Evolutionary conservation across 2,888 invertebrate genomes (phyloP).

Genomic region (Leptura quadrifasciata): DNA sequence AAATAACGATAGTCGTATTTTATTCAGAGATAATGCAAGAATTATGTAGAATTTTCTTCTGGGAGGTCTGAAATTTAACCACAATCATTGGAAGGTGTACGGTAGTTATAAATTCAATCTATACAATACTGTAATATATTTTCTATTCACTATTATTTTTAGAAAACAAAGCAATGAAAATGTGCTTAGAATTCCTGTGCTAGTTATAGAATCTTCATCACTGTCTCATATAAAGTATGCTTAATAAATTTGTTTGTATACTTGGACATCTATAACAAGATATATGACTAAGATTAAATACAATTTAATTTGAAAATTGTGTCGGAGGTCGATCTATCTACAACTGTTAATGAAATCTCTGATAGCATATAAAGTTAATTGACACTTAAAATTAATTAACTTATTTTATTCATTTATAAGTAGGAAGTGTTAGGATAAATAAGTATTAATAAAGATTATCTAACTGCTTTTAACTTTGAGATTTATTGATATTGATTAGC

Average conservation of each 20-base stretch:
- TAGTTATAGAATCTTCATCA: conserved; percentile 13
- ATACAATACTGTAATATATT: conserved; percentile 13
- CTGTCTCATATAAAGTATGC: background rate
- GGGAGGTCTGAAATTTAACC: conserved; percentile 7
- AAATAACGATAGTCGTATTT: background rate
- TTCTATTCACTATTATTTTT: conserved; percentile 29
- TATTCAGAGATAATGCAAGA: background rate
- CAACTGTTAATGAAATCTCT: conserved; percentile 20
- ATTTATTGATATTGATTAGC: too few relatives aligned
- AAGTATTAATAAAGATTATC: background rate
- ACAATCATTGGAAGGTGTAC: background rate
- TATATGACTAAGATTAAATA: conserved; percentile 4
- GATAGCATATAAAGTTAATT: conserved; percentile 9
- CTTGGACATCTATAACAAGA: conserved; percentile 3
- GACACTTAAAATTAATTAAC: conserved; percentile 20
- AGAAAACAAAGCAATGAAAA: conserved; percentile 24
- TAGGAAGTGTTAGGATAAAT: conserved; percentile 11
- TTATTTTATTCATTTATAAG: conserved; percentile 5
- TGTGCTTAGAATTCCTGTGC: conserved; percentile 22
- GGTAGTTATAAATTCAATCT: conserved; percentile 8
- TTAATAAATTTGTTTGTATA: conserved; percentile 23
- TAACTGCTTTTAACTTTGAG: background rate
- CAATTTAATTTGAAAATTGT: conserved; percentile 18
- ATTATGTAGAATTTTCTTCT: conserved; percentile 16
- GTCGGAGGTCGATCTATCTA: conserved; percentile 23